Evolutionary conservation across 2,888 invertebrate species (phyloP).

Genomic region (Eugnorisma glareosa): DNA sequence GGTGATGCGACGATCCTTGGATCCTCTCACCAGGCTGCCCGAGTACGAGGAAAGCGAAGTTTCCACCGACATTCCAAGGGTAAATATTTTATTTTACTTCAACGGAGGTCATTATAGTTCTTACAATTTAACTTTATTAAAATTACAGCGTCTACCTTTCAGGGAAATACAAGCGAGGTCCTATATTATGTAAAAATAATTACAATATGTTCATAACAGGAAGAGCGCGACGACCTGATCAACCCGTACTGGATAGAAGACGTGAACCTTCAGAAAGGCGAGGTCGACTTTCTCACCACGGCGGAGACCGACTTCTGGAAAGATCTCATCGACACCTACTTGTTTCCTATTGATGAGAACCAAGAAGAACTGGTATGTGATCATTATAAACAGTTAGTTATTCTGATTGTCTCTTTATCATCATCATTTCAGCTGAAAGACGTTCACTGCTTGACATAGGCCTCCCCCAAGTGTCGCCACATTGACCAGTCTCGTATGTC

Average conservation of each 20-base stretch:
- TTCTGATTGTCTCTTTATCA: neutral
- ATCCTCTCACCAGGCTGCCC: slow-evolving; percentile 76
- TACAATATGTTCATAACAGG: slow-evolving; percentile 72
- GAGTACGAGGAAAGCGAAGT: slow-evolving; percentile 83
- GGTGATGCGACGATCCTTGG: slow-evolving; percentile 72
- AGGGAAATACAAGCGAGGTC: neutral
- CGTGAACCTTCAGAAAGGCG: slow-evolving; percentile 95
- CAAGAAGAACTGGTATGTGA: slow-evolving; percentile 95
- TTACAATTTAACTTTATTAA: neutral
- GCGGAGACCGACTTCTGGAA: slow-evolving; percentile 98
- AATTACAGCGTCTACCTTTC: neutral
- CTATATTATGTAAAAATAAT: neutral
- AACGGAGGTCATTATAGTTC: neutral
- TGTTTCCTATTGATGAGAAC: slow-evolving; percentile 97
- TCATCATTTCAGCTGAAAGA: too few species aligned
- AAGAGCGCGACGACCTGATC: slow-evolving; percentile 95
- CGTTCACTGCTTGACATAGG: too few species aligned
- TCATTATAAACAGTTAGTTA: neutral
- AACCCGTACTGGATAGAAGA: slow-evolving; percentile 99
- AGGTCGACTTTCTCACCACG: slow-evolving; percentile 96
- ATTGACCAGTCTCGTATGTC: too few species aligned
- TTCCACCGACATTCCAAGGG: slow-evolving; percentile 83
- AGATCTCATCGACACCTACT: slow-evolving; percentile 97
- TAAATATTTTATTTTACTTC: slow-evolving; percentile 56
- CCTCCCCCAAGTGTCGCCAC: too few species aligned